Evolutionary conservation across 2,113 vertebrate species (phyloP).

Genomic region (Panthera leo): DNA sequence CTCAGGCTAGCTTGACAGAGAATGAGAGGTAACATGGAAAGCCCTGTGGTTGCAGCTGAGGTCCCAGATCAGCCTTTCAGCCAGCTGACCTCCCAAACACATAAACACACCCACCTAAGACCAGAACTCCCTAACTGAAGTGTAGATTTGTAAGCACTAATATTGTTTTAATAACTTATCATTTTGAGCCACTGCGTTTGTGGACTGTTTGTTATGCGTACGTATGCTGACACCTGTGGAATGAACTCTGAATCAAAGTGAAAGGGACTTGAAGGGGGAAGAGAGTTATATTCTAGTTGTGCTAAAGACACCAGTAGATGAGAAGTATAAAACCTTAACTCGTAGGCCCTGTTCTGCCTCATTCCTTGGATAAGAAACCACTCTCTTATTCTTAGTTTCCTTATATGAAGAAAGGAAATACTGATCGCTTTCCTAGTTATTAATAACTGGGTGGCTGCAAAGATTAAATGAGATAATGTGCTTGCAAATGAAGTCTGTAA

Average conservation of each 20-base stretch:
- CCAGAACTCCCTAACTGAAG: not conserved
- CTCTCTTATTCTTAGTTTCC: not conserved
- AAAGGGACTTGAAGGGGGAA: not conserved
- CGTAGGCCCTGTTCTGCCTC: not conserved
- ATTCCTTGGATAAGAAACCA: not conserved
- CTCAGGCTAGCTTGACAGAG: not conserved
- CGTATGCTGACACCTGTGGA: not conserved
- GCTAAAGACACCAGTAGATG: not conserved
- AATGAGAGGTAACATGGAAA: not conserved
- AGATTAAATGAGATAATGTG: not conserved
- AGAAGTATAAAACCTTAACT: not conserved
- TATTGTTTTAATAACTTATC: not conserved
- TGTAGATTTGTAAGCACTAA: not conserved
- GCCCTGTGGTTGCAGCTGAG: not conserved
- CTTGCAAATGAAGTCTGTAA: slow-evolving; percentile 5
- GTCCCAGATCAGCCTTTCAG: not conserved
- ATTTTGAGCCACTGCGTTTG: not conserved
- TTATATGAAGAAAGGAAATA: not conserved
- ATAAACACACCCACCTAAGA: not conserved
- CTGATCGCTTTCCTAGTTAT: not conserved
- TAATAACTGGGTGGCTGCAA: not conserved
- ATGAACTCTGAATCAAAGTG: not conserved
- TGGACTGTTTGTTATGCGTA: not conserved
- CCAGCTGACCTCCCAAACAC: not conserved
- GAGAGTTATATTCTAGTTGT: not conserved